These are phyloP conservation scores for Scomber colias DNA, from an alignment of 2,113 vertebrate species.

Conservation along the genomic window DNA sequence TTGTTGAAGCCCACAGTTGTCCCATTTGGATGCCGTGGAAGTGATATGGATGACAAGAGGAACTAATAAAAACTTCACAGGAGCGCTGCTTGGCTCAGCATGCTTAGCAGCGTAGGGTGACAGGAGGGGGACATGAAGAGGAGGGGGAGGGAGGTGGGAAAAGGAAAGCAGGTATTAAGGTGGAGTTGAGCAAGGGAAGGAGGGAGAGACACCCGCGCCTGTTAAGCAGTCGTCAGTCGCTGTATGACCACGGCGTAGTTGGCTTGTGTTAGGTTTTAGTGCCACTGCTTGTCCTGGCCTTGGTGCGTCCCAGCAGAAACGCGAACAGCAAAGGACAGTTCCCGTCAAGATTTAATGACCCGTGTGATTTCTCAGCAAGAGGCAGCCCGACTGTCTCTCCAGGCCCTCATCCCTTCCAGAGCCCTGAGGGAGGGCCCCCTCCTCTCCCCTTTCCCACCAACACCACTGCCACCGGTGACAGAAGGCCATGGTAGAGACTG, in stretches of 20 bases:
- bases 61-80: slow-evolving; percentile 55
- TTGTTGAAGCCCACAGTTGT: slow-evolving; percentile 45
- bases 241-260: slow-evolving; percentile 14
- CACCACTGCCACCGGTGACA: slow-evolving; percentile 66
- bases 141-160: not conserved
- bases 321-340: slow-evolving; percentile 83
- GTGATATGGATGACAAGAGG: slow-evolving; percentile 28
- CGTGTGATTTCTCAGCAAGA: slow-evolving; percentile 75
- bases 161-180: slow-evolving; percentile 19
- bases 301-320: slow-evolving; percentile 67
- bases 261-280: slow-evolving; percentile 42
- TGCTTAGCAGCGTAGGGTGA: slow-evolving; percentile 45
- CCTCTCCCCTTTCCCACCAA: slow-evolving; percentile 35
- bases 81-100: slow-evolving; percentile 34
- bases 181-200: slow-evolving; percentile 1
- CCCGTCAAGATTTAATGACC: slow-evolving; percentile 84
- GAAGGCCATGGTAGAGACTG: slow-evolving; percentile 56
- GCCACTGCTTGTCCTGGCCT: slow-evolving; percentile 28
- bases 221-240: slow-evolving; percentile 32
- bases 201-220: slow-evolving; percentile 29
- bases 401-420: slow-evolving; percentile 55
- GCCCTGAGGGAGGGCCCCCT: slow-evolving; percentile 9
- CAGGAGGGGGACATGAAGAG: slow-evolving; percentile 27
- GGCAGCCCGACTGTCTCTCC: slow-evolving; percentile 66
- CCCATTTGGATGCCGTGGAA: slow-evolving; percentile 19